These are phyloP conservation scores for Palythoa grandis DNA, from an alignment of 92 coral and sea anemone species.

Conservation along the genomic window DNA sequence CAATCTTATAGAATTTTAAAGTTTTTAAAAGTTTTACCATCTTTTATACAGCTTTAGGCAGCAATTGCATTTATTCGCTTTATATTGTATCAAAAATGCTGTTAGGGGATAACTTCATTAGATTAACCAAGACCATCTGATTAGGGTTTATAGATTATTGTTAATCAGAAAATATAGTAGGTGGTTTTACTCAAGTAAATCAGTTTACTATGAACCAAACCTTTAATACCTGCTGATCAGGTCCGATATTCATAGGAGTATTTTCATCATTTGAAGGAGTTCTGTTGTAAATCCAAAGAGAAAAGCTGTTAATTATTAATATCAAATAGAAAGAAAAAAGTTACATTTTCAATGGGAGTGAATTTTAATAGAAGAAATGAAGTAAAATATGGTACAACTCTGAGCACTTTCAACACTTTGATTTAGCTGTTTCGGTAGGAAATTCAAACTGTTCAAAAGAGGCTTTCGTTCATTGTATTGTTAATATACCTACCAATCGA, in stretches of 20 bases:
- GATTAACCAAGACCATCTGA: too few species aligned
- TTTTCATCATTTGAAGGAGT: constrained; percentile 24
- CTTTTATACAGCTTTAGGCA: too few species aligned
- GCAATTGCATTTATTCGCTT: too few species aligned
- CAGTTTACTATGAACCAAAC: neutral
- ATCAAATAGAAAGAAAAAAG: neutral
- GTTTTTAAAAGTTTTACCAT: too few species aligned
- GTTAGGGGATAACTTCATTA: too few species aligned
- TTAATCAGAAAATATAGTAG: neutral
- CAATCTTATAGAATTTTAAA: too few species aligned
- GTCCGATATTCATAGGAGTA: constrained; percentile 24
- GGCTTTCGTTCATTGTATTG: too few species aligned
- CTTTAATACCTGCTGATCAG: constrained; percentile 14
- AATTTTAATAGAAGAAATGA: neutral
- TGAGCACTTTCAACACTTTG: neutral
- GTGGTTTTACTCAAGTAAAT: too few species aligned
- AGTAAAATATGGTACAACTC: neutral
- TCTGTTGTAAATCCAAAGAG: constrained; percentile 17
- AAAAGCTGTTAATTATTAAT: neutral
- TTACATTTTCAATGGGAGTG: neutral
- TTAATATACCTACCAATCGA: too few species aligned
- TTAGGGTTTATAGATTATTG: too few species aligned
- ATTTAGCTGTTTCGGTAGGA: neutral
- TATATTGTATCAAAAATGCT: too few species aligned
- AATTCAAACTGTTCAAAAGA: too few species aligned